Conservation (phyloP, 2,888 invertebrate species). For the Cistogaster globosa region DNA sequence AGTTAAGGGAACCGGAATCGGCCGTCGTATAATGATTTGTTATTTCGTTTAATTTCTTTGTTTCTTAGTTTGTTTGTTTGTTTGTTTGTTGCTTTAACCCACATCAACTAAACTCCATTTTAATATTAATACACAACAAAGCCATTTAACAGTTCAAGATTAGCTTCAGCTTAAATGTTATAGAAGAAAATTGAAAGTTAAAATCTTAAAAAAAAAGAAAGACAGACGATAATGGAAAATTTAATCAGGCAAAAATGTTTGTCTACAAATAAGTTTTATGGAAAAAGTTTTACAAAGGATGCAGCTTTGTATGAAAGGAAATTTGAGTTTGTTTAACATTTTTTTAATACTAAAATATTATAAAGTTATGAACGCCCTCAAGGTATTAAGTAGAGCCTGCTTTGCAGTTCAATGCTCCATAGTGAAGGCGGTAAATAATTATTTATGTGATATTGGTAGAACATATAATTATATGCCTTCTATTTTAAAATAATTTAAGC, state of each 20-base stretch:
- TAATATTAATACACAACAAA: constrained; percentile 41
- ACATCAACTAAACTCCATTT: not conserved
- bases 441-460: too few relatives aligned
- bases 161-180: not conserved
- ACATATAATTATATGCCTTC: too few relatives aligned
- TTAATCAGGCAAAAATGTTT: constrained; percentile 57
- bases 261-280: not conserved
- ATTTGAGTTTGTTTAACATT: not conserved
- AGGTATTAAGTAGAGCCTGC: too few relatives aligned
- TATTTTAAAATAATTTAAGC: too few relatives aligned
- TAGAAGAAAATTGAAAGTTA: constrained; percentile 48
- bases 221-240: constrained; percentile 43
- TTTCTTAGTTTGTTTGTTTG: constrained; percentile 15
- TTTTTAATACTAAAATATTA: not conserved
- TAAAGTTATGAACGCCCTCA: too few relatives aligned
- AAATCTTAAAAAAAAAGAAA: constrained; percentile 26
- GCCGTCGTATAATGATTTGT: constrained; percentile 61
- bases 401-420: too few relatives aligned
- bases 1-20: constrained; percentile 64
- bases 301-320: not conserved
- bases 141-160: constrained; percentile 59
- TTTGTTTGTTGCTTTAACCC: constrained; percentile 2
- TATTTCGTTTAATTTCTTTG: constrained; percentile 8
- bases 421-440: too few relatives aligned
- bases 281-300: not conserved